phyloP scores from a whole-genome alignment of 2,113 vertebrate genomes.

The Prolemur simus region DNA sequence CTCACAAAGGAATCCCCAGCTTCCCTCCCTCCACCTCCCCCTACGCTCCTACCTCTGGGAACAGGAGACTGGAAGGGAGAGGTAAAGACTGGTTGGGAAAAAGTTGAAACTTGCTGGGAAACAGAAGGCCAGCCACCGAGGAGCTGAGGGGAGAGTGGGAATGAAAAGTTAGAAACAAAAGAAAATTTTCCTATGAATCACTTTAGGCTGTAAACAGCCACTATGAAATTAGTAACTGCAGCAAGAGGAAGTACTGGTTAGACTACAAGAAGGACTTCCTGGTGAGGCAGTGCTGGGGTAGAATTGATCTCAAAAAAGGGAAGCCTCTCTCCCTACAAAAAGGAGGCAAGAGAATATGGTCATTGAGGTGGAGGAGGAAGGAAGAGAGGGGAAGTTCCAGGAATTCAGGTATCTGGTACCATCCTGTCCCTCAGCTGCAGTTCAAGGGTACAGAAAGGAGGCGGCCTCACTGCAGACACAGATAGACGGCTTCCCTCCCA shows the following conservation, averaged over 20 bases:
- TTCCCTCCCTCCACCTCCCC: not conserved
- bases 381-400: not conserved
- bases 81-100: not conserved
- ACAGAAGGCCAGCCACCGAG: not conserved
- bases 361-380: not conserved
- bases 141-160: not conserved
- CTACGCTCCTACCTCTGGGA: not conserved
- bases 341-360: not conserved
- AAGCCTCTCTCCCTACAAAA: not conserved
- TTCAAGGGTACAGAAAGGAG: constrained; percentile 66
- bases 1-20: constrained; percentile 55
- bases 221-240: constrained; percentile 14
- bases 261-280: constrained; percentile 60
- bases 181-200: not conserved
- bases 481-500: constrained; percentile 55
- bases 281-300: not conserved
- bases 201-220: not conserved
- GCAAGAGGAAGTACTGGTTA: constrained; percentile 29
- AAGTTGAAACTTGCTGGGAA: constrained; percentile 13
- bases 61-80: not conserved
- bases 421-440: constrained; percentile 20
- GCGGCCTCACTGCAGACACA: constrained; percentile 25
- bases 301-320: not conserved
- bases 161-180: constrained; percentile 20
- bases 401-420: not conserved